Percentiles rank a stretch among this genome's conserved stretches.
Evolutionary conservation across 2,113 vertebrate genomes (phyloP).

Genomic region (Pelodiscus sinensis): DNA sequence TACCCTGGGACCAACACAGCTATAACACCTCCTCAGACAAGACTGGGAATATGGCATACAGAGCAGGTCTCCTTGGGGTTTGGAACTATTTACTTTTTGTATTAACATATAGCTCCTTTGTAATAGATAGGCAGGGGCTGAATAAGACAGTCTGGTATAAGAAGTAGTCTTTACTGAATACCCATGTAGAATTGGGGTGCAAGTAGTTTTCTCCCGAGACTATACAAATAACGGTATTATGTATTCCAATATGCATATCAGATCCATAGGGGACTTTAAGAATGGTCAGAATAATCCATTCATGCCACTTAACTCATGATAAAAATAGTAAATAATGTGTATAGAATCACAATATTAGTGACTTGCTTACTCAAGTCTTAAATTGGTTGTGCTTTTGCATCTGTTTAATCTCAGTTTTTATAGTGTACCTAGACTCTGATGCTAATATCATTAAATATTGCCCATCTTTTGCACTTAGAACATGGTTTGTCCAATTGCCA

Average conservation of each 20-base stretch:
- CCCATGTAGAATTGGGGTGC: conserved; percentile 46
- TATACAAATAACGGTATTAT: conserved; percentile 46
- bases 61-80: neutral
- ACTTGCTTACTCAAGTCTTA: conserved; percentile 6
- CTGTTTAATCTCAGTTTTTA: neutral
- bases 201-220: conserved; percentile 63
- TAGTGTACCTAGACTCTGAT: neutral
- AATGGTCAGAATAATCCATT: conserved; percentile 45
- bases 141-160: conserved; percentile 65
- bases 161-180: conserved; percentile 54
- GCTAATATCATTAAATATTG: neutral
- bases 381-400: neutral
- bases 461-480: neutral
- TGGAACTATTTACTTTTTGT: neutral
- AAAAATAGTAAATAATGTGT: conserved; percentile 12
- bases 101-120: neutral
- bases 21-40: neutral
- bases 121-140: neutral
- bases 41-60: neutral
- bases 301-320: conserved; percentile 46
- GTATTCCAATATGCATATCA: conserved; percentile 45
- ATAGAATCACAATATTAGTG: neutral
- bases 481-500: neutral
- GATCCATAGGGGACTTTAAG: conserved; percentile 36
- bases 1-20: neutral